These are phyloP conservation scores for Eupithecia subumbrata DNA, from an alignment of 2,888 invertebrate species.

Conservation along the genomic window DNA sequence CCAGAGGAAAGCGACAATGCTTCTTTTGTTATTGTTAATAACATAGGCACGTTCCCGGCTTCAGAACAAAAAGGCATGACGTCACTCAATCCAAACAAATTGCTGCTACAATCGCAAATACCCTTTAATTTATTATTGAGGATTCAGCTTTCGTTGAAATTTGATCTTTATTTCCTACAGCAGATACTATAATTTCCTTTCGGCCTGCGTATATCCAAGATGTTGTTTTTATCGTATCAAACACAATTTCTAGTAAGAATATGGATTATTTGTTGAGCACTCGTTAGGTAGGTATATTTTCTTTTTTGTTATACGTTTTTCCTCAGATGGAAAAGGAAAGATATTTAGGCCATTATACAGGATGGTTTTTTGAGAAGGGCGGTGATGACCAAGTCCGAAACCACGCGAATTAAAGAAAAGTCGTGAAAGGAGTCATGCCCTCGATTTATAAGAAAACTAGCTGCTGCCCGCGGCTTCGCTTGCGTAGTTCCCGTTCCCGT, in stretches of 20 bases:
- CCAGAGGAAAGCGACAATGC: neutral
- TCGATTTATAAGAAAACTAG: no score
- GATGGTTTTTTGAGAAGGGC: no score
- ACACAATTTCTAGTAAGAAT: neutral
- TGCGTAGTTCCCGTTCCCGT: no score
- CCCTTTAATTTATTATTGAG: constrained; percentile 1
- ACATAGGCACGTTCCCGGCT: neutral
- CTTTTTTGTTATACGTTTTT: neutral
- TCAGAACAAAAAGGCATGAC: neutral
- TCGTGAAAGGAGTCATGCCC: no score
- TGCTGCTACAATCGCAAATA: neutral
- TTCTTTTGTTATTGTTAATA: neutral
- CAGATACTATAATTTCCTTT: neutral
- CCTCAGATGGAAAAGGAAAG: no score
- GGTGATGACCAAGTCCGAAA: no score
- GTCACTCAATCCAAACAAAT: constrained; percentile 4
- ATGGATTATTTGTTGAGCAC: neutral
- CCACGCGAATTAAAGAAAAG: no score
- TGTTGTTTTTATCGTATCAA: neutral
- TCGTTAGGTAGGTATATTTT: neutral
- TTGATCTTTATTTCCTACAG: neutral
- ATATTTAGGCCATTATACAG: no score
- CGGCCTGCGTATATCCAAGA: neutral
- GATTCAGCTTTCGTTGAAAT: neutral
- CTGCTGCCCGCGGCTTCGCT: no score